Base-by-base conservation (phyloP, 2,888 invertebrate species). In the Caradrina clavipalpis region DNA sequence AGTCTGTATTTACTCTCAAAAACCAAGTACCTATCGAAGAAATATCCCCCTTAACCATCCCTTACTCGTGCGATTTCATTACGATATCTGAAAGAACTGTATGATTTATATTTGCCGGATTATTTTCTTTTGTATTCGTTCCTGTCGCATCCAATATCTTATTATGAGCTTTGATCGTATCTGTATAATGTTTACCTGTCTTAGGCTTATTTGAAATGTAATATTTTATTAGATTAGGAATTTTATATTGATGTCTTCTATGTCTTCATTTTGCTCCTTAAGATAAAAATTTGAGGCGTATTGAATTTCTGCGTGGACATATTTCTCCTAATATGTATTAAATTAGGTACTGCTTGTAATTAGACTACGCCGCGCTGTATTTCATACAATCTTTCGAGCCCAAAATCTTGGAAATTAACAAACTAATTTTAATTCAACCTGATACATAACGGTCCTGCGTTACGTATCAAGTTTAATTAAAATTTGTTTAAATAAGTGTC, bases 31-130 rank as follows among this genome's bases (percentile, higher is more conserved):
- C 0, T n/a, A 21, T 35, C 8, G 26, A n/a, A 54, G 2, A 1
- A 21, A 0, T n/a, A 76, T 31, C 76, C 85, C 82, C 86, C 84
- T 87, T 86, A 84, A 84, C 66, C 78, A 73, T 78, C 66, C 82
- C 83, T 81, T 64, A 71, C 45, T 59, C 72, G 45, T 60, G 85
- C 89, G 93, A 94, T 94, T 92, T 94, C 93, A 94, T 94, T 94
- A 93, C 84, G 93, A 93, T 94, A 93, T 89, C 86, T 72, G 67
- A 65, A 83, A 79, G 82, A 88, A 84, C 81, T 80, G 73, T 68
- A 79, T 91, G 91, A 91, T 90, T 91, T 91, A 90, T 91, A 86
- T 87, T 84, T 84, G 81, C 80, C 71, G 79, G 69, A 83, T 84
- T 76, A 84, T 85, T 80, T 80, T 56, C 81, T 73, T 87, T 87